Evolutionary conservation across 1,140 invertebrate genomes (phyloP).

Genomic region (Nasonia vitripennis): DNA sequence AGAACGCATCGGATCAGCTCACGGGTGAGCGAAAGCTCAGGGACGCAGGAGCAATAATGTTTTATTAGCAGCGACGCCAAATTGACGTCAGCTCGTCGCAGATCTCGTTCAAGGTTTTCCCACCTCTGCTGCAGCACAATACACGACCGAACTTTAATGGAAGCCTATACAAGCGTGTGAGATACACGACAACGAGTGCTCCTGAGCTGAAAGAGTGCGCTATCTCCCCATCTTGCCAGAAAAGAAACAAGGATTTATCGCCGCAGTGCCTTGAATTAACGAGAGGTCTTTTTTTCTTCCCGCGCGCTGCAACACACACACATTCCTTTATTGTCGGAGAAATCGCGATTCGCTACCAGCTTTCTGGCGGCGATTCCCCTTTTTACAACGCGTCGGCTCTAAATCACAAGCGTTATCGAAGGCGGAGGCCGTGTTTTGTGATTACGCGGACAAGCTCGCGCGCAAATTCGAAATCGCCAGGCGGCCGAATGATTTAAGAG

Average conservation of each 20-base stretch:
- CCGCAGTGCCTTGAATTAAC: conserved; percentile 17
- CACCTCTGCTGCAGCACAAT: too few relatives aligned
- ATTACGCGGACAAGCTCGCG: conserved; percentile 20
- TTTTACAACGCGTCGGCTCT: background rate
- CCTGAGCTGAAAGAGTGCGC: background rate
- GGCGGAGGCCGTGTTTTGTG: background rate
- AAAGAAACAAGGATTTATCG: conserved; percentile 34
- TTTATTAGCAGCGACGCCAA: background rate
- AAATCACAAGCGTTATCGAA: conserved; percentile 31
- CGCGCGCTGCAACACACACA: too few relatives aligned
- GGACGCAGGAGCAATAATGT: background rate
- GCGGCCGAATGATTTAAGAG: conserved; percentile 30
- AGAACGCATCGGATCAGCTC: background rate
- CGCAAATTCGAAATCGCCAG: background rate
- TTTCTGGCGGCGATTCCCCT: background rate
- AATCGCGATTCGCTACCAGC: background rate
- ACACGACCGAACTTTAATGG: background rate
- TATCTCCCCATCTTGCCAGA: background rate
- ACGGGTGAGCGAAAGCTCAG: background rate
- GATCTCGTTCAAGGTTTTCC: too few relatives aligned
- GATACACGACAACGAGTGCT: background rate
- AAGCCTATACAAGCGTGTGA: background rate
- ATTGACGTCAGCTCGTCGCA: too few relatives aligned
- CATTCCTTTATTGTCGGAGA: background rate
- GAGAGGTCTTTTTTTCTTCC: background rate